These are phyloP conservation scores for Spisula solida DNA, from an alignment of 2,888 invertebrate genomes.

Conservation along the genomic window DNA sequence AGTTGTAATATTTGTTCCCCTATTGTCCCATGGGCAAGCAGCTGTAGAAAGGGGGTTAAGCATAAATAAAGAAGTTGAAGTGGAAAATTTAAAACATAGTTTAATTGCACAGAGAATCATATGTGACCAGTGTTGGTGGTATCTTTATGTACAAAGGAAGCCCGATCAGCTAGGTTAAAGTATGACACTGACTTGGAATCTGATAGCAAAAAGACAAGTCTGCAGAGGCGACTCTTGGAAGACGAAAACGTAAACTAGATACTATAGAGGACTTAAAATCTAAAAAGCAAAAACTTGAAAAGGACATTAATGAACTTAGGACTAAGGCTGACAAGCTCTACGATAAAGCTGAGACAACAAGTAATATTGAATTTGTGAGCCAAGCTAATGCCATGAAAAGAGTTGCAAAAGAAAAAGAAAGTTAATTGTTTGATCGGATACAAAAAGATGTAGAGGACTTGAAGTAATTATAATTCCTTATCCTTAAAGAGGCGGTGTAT, in stretches of 20 bases:
- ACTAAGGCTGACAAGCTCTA: constrained; percentile 33
- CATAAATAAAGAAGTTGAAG: constrained; percentile 54
- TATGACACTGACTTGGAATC: constrained; percentile 4
- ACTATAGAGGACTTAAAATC: constrained; percentile 17
- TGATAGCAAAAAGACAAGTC: constrained; percentile 23
- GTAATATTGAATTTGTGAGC: constrained; percentile 25
- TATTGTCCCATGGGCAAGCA: constrained; percentile 48
- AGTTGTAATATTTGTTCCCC: constrained; percentile 17
- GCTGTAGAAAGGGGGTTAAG: constrained; percentile 53
- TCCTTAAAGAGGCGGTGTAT: too few species aligned
- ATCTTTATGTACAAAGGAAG: constrained; percentile 29
- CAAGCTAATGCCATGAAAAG: constrained; percentile 35
- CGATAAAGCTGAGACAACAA: constrained; percentile 46
- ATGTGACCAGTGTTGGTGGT: constrained; percentile 39
- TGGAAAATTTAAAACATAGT: constrained; percentile 54
- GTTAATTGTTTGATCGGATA: neutral
- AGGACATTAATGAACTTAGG: neutral
- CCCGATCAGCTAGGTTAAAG: too few species aligned
- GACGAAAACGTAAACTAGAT: constrained; percentile 20
- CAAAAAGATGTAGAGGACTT: neutral
- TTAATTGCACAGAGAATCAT: constrained; percentile 48
- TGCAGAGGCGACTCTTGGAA: neutral
- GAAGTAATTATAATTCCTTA: neutral
- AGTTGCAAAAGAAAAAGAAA: constrained; percentile 31
- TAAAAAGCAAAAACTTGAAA: constrained; percentile 21